Evolutionary conservation across 2,113 vertebrate genomes (phyloP), one percentile per base, ranked within the genome.

Genomic region (Rhinichthys klamathensis): DNA sequence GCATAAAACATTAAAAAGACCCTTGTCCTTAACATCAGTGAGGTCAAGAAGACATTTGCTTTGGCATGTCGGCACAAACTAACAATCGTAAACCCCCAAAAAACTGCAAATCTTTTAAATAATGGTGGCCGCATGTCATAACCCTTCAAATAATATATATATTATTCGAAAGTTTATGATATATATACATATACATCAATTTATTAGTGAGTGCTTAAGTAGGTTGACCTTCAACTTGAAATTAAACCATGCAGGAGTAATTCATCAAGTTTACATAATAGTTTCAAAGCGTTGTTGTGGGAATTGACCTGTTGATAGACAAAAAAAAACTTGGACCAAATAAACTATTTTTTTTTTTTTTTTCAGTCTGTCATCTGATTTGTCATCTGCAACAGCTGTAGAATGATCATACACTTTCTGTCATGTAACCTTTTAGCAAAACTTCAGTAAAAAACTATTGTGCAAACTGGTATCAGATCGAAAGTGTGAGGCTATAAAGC

Each of bases 1-100:
- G 11, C 63, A 86, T 60, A 35, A 87, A 82, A 27, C 77, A 85
- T 44, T 44, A 86, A 85, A 30, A 41, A 6, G 4, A 44, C 54
- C 72, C 67, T 78, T 32, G 41, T 77, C 23, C 4, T 75, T 81
- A 49, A 77, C 41, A 76, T 10, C 61, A 44, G 35, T 65, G 21
- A 65, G 74, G 63, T 77, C 60, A 61, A 60, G 30, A n/a, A 23
- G 38, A 73, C 38, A 12, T 32, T 54, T 73, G 67, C 82, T 78
- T 30, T 79, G 30, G 83, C 35, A 81, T 65, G 30, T 79, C 12
- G 56, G 32, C 35, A 54, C 25, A 80, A 58, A 32, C 38, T 25
- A 27, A 70, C 25, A 58, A 65, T 15, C 21, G 6, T 51, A 73
- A 6, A 58, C 4, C 44, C 49, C 9, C 2, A 73, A 60, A 63